Evolutionary conservation across 2,113 vertebrate species (phyloP).

Genomic region (Lepisosteus oculatus): DNA sequence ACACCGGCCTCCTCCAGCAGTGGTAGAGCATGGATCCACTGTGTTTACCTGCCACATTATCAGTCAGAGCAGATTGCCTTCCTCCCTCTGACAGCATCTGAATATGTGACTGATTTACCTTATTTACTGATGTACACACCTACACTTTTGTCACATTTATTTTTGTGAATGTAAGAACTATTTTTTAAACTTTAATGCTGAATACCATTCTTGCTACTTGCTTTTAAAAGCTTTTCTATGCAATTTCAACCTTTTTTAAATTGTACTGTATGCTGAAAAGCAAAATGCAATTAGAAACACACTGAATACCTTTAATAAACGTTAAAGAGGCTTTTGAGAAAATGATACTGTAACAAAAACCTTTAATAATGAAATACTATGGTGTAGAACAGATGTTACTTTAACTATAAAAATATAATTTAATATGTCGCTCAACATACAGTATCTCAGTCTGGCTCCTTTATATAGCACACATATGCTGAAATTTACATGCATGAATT

Average conservation of each 20-base stretch:
- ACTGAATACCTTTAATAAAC: too few species aligned
- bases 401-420: not conserved
- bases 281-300: too few species aligned
- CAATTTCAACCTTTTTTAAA: too few species aligned
- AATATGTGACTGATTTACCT: not conserved
- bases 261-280: too few species aligned
- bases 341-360: too few species aligned
- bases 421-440: not conserved
- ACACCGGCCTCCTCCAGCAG: not conserved
- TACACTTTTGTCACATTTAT: not conserved
- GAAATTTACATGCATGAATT: slow-evolving; percentile 64
- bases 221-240: too few species aligned
- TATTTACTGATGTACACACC: not conserved
- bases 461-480: slow-evolving; percentile 33
- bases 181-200: not conserved
- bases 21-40: not conserved
- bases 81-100: not conserved
- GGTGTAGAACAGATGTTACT: not conserved
- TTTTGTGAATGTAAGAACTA: not conserved
- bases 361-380: too few species aligned
- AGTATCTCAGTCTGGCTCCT: too few species aligned
- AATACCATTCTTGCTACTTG: too few species aligned
- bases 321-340: too few species aligned
- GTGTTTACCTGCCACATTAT: slow-evolving; percentile 12
- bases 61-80: slow-evolving; percentile 1